A percentile compares a stretch with the other conserved stretches of the same genome.
Conservation (phyloP, 2,888 invertebrate genomes). For the Sphinx pinastri region DNA sequence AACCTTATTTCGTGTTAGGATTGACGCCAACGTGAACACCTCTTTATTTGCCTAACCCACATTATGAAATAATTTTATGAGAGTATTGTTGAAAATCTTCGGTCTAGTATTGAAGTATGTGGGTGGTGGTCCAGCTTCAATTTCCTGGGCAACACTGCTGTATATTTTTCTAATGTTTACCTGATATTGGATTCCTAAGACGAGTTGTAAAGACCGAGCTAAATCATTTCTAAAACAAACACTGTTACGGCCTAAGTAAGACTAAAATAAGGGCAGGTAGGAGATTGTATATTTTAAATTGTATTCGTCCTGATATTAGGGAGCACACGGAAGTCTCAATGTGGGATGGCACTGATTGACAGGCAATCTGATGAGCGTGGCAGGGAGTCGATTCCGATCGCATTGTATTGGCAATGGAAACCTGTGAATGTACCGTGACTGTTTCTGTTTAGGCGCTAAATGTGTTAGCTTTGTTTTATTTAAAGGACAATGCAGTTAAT, state of each 20-base stretch:
- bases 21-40: conserved; percentile 26
- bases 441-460: neutral
- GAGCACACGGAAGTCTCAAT: conserved; percentile 13
- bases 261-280: neutral
- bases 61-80: conserved; percentile 10
- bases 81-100: neutral
- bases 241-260: too few species aligned
- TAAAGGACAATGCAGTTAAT: too few species aligned
- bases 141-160: too few species aligned
- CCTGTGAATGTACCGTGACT: neutral
- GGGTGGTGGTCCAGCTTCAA: too few species aligned
- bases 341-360: conserved; percentile 7
- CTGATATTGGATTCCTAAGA: too few species aligned
- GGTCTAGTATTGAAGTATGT: too few species aligned
- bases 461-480: too few species aligned
- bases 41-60: conserved; percentile 22
- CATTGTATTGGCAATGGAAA: neutral
- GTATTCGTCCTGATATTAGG: neutral
- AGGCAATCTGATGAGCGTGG: conserved; percentile 23
- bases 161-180: too few species aligned
- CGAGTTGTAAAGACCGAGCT: too few species aligned
- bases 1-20: conserved; percentile 20
- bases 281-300: conserved; percentile 7
- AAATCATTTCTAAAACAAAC: too few species aligned
- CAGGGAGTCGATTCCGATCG: neutral